Conservation (phyloP, 2,888 invertebrate genomes). For the Ectobius pallidus region DNA sequence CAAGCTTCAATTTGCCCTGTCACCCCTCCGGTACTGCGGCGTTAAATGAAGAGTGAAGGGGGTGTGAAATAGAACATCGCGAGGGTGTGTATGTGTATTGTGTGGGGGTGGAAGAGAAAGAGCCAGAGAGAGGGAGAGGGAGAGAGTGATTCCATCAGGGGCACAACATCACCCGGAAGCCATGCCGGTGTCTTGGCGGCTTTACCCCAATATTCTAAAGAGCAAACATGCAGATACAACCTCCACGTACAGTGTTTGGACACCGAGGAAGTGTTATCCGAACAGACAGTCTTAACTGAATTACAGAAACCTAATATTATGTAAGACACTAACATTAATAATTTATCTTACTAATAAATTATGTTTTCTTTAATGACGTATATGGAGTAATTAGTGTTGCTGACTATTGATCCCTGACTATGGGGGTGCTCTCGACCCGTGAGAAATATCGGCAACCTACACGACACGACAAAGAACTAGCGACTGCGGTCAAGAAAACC, state of each 20-base stretch:
- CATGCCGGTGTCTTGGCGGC: neutral
- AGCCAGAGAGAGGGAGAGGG: neutral
- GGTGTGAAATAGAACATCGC: neutral
- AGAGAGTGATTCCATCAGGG: neutral
- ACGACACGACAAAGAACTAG: too few species aligned
- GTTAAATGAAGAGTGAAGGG: constrained; percentile 28
- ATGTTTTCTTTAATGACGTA: too few species aligned
- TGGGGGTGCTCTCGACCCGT: too few species aligned
- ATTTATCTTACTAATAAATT: too few species aligned
- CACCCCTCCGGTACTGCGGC: neutral
- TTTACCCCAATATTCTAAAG: neutral
- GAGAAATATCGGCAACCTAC: too few species aligned
- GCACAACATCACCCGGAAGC: constrained; percentile 7
- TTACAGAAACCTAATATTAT: too few species aligned
- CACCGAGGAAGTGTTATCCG: neutral
- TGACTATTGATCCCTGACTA: too few species aligned
- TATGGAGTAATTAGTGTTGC: too few species aligned
- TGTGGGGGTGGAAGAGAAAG: neutral
- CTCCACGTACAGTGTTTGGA: neutral
- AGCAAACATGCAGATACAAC: neutral
- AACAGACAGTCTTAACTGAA: too few species aligned
- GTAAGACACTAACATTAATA: too few species aligned
- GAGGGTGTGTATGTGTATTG: neutral
- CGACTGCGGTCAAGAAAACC: too few species aligned
- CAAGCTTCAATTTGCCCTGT: constrained; percentile 21